Percentiles rank a stretch among this genome's conserved stretches.
Conservation (phyloP, 2,888 invertebrate species). For the Caenorhabditis sp. region DNA sequence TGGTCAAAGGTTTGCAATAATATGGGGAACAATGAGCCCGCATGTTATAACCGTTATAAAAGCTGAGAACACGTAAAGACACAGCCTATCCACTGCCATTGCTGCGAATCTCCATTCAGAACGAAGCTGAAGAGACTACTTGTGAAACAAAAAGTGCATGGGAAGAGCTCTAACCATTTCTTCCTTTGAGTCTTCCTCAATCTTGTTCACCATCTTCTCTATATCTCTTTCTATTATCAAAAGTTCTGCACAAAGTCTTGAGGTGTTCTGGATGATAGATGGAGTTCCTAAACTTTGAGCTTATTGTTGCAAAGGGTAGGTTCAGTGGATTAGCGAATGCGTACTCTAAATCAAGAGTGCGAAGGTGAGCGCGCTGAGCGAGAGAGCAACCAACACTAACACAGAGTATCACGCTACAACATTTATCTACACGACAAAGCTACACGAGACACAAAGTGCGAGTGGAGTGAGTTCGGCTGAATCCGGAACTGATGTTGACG, state of each 20-base stretch:
- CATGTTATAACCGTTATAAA: slow-evolving; percentile 79
- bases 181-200: slow-evolving; percentile 65
- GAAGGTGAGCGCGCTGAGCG: too few species aligned
- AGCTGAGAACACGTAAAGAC: slow-evolving; percentile 80
- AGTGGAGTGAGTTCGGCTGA: too few species aligned
- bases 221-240: slow-evolving; percentile 59
- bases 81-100: slow-evolving; percentile 82
- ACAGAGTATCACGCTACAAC: too few species aligned
- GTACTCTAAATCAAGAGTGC: too few species aligned
- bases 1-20: slow-evolving; percentile 73
- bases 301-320: too few species aligned
- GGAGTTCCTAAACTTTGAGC: background rate
- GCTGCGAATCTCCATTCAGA: slow-evolving; percentile 77
- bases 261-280: slow-evolving; percentile 53
- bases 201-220: slow-evolving; percentile 62
- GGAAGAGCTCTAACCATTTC: slow-evolving; percentile 54
- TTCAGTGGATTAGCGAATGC: too few species aligned
- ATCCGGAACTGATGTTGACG: too few species aligned
- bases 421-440: too few species aligned
- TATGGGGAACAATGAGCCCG: slow-evolving; percentile 81
- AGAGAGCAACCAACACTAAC: too few species aligned
- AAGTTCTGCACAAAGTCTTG: slow-evolving; percentile 64
- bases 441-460: too few species aligned
- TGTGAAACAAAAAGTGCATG: background rate
- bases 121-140: slow-evolving; percentile 40